phyloP scores from a whole-genome alignment of 1,140 invertebrate genomes.

The Drosophila subobscura region DNA sequence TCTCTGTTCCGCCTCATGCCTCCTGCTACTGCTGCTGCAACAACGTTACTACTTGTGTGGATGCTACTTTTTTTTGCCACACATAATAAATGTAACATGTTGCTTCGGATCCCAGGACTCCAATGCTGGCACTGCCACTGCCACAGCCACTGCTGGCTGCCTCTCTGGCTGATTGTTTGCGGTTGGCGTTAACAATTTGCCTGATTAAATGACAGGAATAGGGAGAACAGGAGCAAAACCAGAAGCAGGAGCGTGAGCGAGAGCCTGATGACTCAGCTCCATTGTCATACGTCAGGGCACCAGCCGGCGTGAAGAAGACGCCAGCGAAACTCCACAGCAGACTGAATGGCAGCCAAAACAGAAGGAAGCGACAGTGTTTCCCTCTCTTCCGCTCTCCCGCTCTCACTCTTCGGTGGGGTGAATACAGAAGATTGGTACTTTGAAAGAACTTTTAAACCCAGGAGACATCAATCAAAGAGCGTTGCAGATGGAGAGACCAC shows the following conservation, averaged over 20 bases:
- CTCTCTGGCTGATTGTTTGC: slow-evolving; percentile 68
- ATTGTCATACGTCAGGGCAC: slow-evolving; percentile 61
- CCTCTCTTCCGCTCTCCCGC: not conserved
- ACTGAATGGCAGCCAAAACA: slow-evolving; percentile 72
- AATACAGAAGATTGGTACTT: not conserved
- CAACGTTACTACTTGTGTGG: too few relatives aligned
- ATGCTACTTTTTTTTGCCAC: not conserved
- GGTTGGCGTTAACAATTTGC: slow-evolving; percentile 74
- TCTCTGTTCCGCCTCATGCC: slow-evolving; percentile 28
- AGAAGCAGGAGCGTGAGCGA: slow-evolving; percentile 10
- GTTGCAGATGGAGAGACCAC: too few relatives aligned
- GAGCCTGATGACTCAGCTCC: slow-evolving; percentile 65
- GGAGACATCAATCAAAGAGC: not conserved
- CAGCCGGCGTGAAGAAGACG: slow-evolving; percentile 60
- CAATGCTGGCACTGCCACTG: too few relatives aligned
- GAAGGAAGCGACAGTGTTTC: slow-evolving; percentile 7
- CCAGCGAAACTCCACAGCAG: slow-evolving; percentile 44
- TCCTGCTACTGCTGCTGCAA: too few relatives aligned
- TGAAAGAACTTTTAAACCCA: not conserved
- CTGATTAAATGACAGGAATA: slow-evolving; percentile 70
- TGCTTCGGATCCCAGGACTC: slow-evolving; percentile 11
- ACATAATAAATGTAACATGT: slow-evolving; percentile 66
- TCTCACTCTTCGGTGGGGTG: slow-evolving; percentile 5
- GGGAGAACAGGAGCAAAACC: slow-evolving; percentile 23
- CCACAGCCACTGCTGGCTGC: not conserved